Evolutionary conservation across 2,113 vertebrate species (phyloP), one percentile per base, ranked within the genome.

Genomic region (Siniperca chuatsi): DNA sequence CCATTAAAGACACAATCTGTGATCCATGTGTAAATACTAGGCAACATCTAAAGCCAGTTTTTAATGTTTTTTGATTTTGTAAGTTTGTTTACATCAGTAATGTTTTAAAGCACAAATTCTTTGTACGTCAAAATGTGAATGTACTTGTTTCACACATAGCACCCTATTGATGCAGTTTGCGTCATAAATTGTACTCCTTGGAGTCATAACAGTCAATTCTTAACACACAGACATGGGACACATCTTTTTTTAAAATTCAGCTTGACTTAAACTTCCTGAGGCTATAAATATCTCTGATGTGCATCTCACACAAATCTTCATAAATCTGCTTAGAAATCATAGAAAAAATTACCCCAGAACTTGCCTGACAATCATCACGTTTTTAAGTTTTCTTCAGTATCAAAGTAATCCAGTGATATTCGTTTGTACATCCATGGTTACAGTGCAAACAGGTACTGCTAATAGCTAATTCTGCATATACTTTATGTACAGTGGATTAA

Each of bases 1-100:
- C 6, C 70, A 60, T 57, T 77, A 44, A 69, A 75, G 42, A 11
- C 52, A 62, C 35, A 48, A 48, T 68, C 66, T 79, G 65, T 12
- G 67, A 79, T 84, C 57, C 33, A 1, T 11, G 35, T 60, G 35
- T 16, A 35, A 74, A 78, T 48, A 64, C 23, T 21, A 9, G 35
- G 15, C 6, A 13, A 66, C 58, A 21, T 44, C 50, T 72, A 20
- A 40, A 8, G 40, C 40, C 10, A 40, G n/a, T 20, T 23, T 7
- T 29, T 21, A 23, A 50, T n/a, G n/a, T 33, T 60, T 40, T 40
- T 33, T 57, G 25, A 29, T 67, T 8, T 5, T 20, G 1, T 8
- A 15, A 2, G 12, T 61, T 62, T 29, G n/a, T 66, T 48, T 72
- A 1, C 58, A 16, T 60, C 40, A 7, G 23, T 35, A 4, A 50